phyloP scores from a whole-genome alignment of 2,888 invertebrate genomes.

The Agonopterix arenella region DNA sequence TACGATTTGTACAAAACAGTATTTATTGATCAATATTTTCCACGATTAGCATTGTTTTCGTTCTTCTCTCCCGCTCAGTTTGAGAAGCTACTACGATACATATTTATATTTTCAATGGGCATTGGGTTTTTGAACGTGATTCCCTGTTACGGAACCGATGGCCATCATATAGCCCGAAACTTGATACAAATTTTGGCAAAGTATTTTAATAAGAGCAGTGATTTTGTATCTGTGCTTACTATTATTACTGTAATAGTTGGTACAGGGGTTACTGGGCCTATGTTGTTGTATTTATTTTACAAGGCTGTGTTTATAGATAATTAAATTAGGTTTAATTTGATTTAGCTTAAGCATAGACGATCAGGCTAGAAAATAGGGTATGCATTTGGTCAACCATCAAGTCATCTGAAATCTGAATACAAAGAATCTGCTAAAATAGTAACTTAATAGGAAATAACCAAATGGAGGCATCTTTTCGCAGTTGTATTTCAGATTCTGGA shows the following conservation, averaged over 20 bases:
- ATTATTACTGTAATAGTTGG: conserved; percentile 83
- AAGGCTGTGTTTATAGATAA: conserved; percentile 47
- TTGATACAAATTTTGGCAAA: conserved; percentile 79
- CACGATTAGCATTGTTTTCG: conserved; percentile 78
- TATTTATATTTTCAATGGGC: conserved; percentile 92
- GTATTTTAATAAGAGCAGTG: conserved; percentile 78
- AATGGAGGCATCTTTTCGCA: too few relatives aligned
- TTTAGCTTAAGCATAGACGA: neutral
- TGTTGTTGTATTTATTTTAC: conserved; percentile 72
- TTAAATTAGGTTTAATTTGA: conserved; percentile 20
- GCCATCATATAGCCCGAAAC: conserved; percentile 89
- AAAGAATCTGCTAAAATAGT: too few relatives aligned
- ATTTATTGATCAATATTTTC: conserved; percentile 86
- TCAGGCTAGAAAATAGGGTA: too few relatives aligned
- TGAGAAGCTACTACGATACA: conserved; percentile 86
- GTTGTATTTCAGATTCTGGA: too few relatives aligned
- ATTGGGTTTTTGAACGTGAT: conserved; percentile 93
- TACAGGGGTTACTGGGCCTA: conserved; percentile 82
- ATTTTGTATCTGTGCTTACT: conserved; percentile 68
- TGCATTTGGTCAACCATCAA: too few relatives aligned
- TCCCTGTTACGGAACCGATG: conserved; percentile 96
- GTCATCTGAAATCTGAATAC: too few relatives aligned
- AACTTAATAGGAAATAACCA: too few relatives aligned
- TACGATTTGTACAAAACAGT: conserved; percentile 84
- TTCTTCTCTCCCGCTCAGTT: conserved; percentile 82